These are phyloP conservation scores for Teleogryllus occipitalis DNA, from an alignment of 1,140 invertebrate species.

Conservation along the genomic window DNA sequence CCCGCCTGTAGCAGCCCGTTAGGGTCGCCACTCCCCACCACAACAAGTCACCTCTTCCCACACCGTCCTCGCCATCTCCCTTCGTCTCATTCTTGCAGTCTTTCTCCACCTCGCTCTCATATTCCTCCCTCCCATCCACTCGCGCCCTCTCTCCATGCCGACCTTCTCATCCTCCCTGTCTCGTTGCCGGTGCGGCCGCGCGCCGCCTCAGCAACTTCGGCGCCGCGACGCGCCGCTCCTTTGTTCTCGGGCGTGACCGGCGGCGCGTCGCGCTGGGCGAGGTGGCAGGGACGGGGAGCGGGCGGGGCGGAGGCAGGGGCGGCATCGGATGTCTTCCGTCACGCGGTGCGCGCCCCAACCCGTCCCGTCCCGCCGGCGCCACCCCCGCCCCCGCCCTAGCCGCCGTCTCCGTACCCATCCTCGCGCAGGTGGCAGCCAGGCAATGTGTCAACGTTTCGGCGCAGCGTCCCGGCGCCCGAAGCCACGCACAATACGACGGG, in stretches of 20 bases:
- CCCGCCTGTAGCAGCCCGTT: no score
- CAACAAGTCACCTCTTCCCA: no score
- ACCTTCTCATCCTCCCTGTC: no score
- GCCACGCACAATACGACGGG: background rate
- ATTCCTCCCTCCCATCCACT: background rate
- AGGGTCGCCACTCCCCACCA: no score
- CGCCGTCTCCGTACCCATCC: no score
- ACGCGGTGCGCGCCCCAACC: background rate
- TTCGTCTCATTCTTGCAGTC: no score
- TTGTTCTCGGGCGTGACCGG: background rate
- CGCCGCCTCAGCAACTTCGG: background rate
- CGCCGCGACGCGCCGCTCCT: no score
- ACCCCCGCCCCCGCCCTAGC: no score
- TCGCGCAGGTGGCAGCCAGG: no score
- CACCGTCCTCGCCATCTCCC: no score
- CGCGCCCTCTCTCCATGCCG: background rate
- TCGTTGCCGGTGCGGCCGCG: background rate
- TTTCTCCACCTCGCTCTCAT: background rate
- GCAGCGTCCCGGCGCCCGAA: background rate
- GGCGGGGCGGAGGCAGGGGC: background rate
- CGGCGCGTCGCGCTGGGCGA: background rate
- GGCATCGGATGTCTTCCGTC: background rate
- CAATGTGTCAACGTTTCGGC: no score
- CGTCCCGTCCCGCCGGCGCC: background rate
- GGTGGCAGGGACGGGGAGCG: no score